Evolutionary conservation across 1,140 invertebrate genomes (phyloP), one percentile per base, ranked within the genome.

Genomic region (Tachypleus tridentatus): DNA sequence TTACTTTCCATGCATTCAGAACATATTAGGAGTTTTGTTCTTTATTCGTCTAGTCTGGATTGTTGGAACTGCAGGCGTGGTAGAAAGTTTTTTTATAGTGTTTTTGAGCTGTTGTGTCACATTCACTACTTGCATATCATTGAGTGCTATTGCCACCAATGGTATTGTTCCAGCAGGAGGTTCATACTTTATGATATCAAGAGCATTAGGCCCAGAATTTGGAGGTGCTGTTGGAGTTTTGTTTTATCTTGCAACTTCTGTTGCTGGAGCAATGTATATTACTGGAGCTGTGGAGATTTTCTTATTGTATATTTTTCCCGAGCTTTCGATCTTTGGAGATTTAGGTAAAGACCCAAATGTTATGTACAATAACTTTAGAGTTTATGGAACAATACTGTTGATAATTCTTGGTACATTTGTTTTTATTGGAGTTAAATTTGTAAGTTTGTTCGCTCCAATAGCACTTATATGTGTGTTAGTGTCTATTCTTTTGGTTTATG

Each of bases 31-130:
- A 69, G 95, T 99, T 52, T 95, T 99, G 74, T 86, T 99, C 59
- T 99, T 99, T 81, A 98, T 99, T 78, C 92, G 97, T 77, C 82
- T 99, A 74, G 93, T 94, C 51, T 99, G 97, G 97, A 93, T 99
- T 65, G 93, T 99, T 57, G 97, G 97, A 52, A 97, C 93, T 49
- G 95, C 97, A 65, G 97, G 97, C 59, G 89, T 89, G 60, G 77
- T 98, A 65, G 87, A 91, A 76, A 88, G 90, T 67, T 97, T 98
- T 77, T 81, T 93, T 65, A 95, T 99, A 74, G 96, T 99, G 11
- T 82, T 98, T 58, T 86, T 87, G 49, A 64, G 51, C 69, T 99
- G 97, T 78, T 98, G 95, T 79, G 68, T 69, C 11, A 65, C 66
- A 65, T 9, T 9, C 29, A 59, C 47, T 8, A 47, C 67, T 60